Evolutionary conservation across 2,888 invertebrate species (phyloP), one percentile per base, ranked within the genome.

Genomic region (Syrista parreyssii): DNA sequence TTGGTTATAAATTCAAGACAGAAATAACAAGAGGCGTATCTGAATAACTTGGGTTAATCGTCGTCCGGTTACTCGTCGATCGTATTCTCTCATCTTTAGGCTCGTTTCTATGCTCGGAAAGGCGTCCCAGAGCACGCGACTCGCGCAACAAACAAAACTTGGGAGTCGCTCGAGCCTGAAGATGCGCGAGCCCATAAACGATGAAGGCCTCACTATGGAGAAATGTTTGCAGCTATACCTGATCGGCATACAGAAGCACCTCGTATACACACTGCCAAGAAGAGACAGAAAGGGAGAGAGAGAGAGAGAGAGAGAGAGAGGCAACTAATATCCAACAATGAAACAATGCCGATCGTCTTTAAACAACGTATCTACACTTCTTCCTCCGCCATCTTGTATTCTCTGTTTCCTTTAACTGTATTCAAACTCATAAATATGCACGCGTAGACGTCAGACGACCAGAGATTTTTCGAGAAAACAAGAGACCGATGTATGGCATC

Each of bases 131-230:
- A 23, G 55, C 40, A 55, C 55, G 23, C 55, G 55, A 55, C 55
- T 55, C 55, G 55, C 55, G 55, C 55, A 55, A 55, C 55, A 55
- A 55, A 55, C 55, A 55, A 55, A 55, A 55, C 55, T 55, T 23
- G 55, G 23, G 55, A 55, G 55, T 55, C 55, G 55, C 55, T 55
- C 55, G 55, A 55, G 55, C 55, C 23, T 55, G 55, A 78, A 78
- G 77, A 73, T 73, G 73, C 76, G 77, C 71, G 71, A 31, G 71
- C 33, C 71, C 33, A 33, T 71, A 71, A 71, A 31, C 71, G 71
- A 33, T 73, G 79, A 78, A 79, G 77, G 82, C 75, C 82, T 79
- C 68, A 74, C 12, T 74, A 76, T 80, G 82, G 77, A 76, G 82
- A 82, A 82, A 82, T 77, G 74, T 79, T 76, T 68, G 36, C 73